phyloP scores from a whole-genome alignment of 2,888 invertebrate genomes.

The Dicyrtomina minuta region DNA sequence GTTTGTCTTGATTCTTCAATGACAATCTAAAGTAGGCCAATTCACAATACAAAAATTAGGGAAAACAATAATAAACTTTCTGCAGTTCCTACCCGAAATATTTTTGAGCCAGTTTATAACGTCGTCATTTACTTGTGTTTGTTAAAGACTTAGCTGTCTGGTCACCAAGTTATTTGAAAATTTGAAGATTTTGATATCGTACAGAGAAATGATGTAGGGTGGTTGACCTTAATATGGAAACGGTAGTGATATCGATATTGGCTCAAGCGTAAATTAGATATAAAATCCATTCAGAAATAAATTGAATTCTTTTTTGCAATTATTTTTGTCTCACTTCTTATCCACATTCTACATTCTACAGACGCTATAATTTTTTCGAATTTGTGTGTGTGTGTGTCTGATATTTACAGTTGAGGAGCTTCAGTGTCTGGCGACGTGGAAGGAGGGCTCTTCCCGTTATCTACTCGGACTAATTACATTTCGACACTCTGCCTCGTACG shows the following conservation, averaged over 20 bases:
- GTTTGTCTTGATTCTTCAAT: no score
- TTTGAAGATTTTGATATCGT: no score
- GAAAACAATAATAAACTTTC: no score
- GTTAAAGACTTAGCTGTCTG: no score
- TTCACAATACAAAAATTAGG: no score
- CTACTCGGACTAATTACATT: constrained; percentile 86
- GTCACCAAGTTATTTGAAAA: no score
- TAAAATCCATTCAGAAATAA: background rate
- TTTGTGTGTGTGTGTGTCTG: constrained; percentile 56
- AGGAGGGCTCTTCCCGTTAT: constrained; percentile 88
- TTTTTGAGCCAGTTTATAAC: no score
- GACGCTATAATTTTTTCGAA: no score
- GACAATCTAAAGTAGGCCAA: no score
- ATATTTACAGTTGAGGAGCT: constrained; percentile 87
- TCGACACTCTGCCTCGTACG: constrained; percentile 79
- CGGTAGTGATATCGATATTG: background rate
- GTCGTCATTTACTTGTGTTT: no score
- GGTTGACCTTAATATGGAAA: background rate
- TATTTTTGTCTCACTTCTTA: background rate
- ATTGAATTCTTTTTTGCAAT: no score
- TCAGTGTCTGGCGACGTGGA: constrained; percentile 89
- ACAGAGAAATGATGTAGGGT: background rate
- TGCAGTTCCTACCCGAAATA: no score
- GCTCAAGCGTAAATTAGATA: background rate
- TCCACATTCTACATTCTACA: background rate